A percentile compares a stretch with the other conserved stretches of the same genome.
These are phyloP conservation scores for Brachyalestes nurse DNA, from an alignment of 2,797 vertebrate species.

Conservation along the genomic window DNA sequence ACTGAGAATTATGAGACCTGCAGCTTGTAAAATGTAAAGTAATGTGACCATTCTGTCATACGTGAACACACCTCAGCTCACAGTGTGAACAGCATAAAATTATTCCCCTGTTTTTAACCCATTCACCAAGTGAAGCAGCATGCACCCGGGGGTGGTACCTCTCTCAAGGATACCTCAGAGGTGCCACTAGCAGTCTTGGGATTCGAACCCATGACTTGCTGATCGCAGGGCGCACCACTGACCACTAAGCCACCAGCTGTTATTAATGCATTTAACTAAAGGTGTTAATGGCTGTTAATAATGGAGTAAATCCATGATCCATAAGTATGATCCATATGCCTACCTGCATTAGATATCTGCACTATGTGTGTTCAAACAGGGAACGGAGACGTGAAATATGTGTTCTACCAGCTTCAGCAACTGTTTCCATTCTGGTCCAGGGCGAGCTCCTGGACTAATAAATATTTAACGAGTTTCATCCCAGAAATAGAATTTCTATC, in stretches of 20 bases:
- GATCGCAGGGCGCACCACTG: too few species aligned
- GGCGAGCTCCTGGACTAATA: background rate
- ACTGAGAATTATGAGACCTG: background rate
- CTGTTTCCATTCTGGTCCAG: background rate
- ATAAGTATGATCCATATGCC: background rate
- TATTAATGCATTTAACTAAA: background rate
- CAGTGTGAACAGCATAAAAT: too few species aligned
- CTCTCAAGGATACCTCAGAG: too few species aligned
- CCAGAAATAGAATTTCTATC: background rate
- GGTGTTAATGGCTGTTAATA: background rate
- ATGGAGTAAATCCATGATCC: background rate
- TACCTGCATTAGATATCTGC: background rate
- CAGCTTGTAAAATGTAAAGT: too few species aligned
- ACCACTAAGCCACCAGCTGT: background rate
- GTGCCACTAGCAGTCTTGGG: too few species aligned
- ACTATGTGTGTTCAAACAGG: background rate
- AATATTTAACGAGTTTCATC: background rate
- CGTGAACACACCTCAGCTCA: too few species aligned
- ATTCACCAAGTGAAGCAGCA: too few species aligned
- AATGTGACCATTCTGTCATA: too few species aligned
- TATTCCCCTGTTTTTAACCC: too few species aligned
- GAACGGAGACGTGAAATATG: background rate
- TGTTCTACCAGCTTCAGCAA: background rate
- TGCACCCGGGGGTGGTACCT: too few species aligned
- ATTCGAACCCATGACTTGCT: too few species aligned